A percentile compares a stretch with the other conserved stretches of the same genome.
These are phyloP conservation scores for Elephantulus edwardii DNA, from an alignment of 2,113 vertebrate species.

Conservation along the genomic window DNA sequence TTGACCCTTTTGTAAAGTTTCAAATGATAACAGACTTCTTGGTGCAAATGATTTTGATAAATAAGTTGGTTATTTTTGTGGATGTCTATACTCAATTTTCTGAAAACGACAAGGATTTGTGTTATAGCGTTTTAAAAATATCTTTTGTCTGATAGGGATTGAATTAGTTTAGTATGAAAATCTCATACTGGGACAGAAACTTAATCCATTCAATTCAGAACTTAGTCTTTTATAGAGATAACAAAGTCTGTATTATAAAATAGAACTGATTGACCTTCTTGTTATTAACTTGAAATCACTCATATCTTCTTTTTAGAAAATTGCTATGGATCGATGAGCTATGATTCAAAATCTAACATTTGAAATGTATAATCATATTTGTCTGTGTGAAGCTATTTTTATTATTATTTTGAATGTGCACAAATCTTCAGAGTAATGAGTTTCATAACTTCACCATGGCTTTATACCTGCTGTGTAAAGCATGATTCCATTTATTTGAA, in stretches of 20 bases:
- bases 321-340: slow-evolving; percentile 36
- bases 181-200: background rate
- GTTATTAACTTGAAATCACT: slow-evolving; percentile 56
- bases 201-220: slow-evolving; percentile 52
- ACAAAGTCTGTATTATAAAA: slow-evolving; percentile 46
- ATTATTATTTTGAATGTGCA: slow-evolving; percentile 62
- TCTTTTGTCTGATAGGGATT: background rate
- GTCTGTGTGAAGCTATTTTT: background rate
- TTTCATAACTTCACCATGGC: slow-evolving; percentile 48
- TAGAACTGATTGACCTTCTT: slow-evolving; percentile 25
- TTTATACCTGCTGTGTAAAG: slow-evolving; percentile 46
- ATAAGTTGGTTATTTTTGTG: slow-evolving; percentile 51
- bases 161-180: slow-evolving; percentile 54
- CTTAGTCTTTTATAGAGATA: slow-evolving; percentile 8
- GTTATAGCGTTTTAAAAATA: slow-evolving; percentile 44
- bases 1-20: background rate
- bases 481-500: slow-evolving; percentile 55
- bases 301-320: slow-evolving; percentile 37
- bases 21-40: slow-evolving; percentile 39
- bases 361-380: slow-evolving; percentile 53
- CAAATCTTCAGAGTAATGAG: slow-evolving; percentile 55
- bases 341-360: slow-evolving; percentile 47
- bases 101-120: slow-evolving; percentile 69
- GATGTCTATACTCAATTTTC: slow-evolving; percentile 62
- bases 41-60: slow-evolving; percentile 66